These are phyloP conservation scores for Orius insidiosus DNA, from an alignment of 1,140 invertebrate genomes.

Conservation along the genomic window DNA sequence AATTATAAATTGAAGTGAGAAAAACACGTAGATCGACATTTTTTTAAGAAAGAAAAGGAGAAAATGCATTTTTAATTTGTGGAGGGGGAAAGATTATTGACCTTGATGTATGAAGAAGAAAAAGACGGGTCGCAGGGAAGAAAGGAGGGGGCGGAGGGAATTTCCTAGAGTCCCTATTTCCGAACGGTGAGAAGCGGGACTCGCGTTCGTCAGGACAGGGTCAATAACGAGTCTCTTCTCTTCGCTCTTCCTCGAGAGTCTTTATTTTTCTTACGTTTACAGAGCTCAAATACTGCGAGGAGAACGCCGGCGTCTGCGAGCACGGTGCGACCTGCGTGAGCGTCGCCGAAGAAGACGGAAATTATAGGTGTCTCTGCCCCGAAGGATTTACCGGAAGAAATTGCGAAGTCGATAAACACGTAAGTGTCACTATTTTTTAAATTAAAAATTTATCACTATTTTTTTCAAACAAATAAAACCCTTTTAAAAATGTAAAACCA, in stretches of 20 bases:
- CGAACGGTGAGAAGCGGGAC: too few species aligned
- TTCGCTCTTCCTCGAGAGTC: not conserved
- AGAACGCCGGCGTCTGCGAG: conserved; percentile 46
- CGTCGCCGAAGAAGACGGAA: conserved; percentile 51
- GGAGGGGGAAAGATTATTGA: too few species aligned
- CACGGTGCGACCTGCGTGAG: conserved; percentile 67
- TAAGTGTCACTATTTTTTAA: conserved; percentile 12
- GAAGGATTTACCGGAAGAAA: conserved; percentile 36
- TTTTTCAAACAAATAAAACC: too few species aligned
- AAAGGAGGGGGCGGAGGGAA: too few species aligned
- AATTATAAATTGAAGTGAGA: not conserved
- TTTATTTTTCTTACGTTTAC: conserved; percentile 20
- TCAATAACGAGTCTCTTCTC: not conserved
- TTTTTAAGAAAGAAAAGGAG: too few species aligned
- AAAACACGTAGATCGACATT: too few species aligned
- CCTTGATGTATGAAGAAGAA: too few species aligned
- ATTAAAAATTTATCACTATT: not conserved
- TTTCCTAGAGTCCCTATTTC: too few species aligned
- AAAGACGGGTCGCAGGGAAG: too few species aligned
- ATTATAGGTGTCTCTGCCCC: conserved; percentile 43
- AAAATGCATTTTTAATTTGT: too few species aligned
- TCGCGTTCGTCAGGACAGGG: too few species aligned
- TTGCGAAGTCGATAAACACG: conserved; percentile 27
- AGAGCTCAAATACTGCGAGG: conserved; percentile 60
- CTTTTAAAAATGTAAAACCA: too few species aligned